A percentile compares a stretch with the other conserved stretches of the same genome.
These are phyloP conservation scores for Setophaga petechia DNA, from an alignment of 2,113 vertebrate genomes.

Conservation along the genomic window DNA sequence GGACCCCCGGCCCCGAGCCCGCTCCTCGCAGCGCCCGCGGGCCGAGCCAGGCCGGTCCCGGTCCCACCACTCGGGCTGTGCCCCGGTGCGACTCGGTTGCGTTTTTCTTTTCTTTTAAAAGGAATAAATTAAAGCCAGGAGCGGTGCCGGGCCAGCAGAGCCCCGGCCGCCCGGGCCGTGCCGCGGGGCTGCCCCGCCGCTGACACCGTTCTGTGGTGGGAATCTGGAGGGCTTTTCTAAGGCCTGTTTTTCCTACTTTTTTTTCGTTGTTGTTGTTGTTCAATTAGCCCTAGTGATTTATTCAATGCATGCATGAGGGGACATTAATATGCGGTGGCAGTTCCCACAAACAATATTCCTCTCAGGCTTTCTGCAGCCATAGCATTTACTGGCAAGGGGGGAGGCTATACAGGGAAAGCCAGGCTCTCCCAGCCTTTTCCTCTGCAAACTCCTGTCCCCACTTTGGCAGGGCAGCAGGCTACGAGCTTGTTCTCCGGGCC, in stretches of 20 bases:
- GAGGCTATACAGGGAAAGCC: conserved; percentile 15
- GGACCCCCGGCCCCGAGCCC: not conserved
- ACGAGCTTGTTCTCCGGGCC: not conserved
- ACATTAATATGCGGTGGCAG: conserved; percentile 91
- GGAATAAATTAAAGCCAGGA: not conserved
- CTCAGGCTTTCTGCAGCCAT: conserved; percentile 69
- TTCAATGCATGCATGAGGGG: conserved; percentile 88
- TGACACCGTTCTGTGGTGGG: conserved; percentile 51
- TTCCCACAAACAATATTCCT: conserved; percentile 87
- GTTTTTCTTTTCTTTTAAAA: not conserved
- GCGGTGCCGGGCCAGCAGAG: not conserved
- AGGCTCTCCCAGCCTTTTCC: not conserved
- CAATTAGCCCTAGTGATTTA: conserved; percentile 91
- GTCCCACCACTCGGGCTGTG: not conserved
- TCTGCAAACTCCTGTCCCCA: not conserved
- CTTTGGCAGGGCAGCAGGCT: not conserved
- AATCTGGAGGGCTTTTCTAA: conserved; percentile 54
- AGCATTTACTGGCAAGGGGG: conserved; percentile 48
- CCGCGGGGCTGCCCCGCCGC: conserved; percentile 5
- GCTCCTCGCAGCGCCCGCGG: not conserved
- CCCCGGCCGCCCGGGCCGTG: not conserved
- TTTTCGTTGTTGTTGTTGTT: conserved; percentile 71
- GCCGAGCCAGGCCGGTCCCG: not conserved
- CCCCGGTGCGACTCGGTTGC: not conserved
- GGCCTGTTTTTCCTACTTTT: conserved; percentile 64